Base-by-base conservation (phyloP, 2,797 vertebrate genomes). In the Synaphobranchus kaupii region DNA sequence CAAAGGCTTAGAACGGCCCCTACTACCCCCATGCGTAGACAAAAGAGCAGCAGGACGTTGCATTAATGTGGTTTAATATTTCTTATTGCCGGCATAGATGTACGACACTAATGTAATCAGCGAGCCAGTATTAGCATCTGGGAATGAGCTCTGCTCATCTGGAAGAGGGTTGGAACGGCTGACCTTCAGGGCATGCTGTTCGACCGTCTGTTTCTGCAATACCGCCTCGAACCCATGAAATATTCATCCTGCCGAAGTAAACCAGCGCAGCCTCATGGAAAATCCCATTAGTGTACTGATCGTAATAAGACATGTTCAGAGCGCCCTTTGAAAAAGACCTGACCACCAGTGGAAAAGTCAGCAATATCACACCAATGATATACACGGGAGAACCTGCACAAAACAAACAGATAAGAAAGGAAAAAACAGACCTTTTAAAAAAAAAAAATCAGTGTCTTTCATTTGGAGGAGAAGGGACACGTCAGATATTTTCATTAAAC, bases 191-290 rank as follows among this genome's bases (percentile, higher is more conserved):
- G 50, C 56, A 56, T 58, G 50, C 50, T 58, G 83, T 84, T 84
- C 56, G 54, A 84, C 83, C 56, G 83, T 56, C 83, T 84, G 83
- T 39, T 58, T 81, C 78, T 81, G 78, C 31, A 84, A 60, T 58
- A 34, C 25, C 56, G 83, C 83, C 83, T 84, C 50, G 31, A 84
- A 84, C 83, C 50, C 83, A 84, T 84, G 83, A 84, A 84, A 84
- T 84, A 84, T 84, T 84, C 83, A 84, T 84, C 78, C 78, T 12
- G 44, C 78, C 25, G 20, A 50, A 81, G 78, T 48, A 81, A 81
- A 81, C 44, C 78, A 5, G 17, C 73, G 20, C 34, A 78, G 73
- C 73, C 73, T 78, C 17, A 12, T 50, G 78, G 22, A 50, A 48
- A 81, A 81, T 81, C 78, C 78, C 44, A 81, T 81, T 47, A 81